Base-by-base conservation (phyloP, 2,113 vertebrate genomes). In the Tylochromis polylepis region DNA sequence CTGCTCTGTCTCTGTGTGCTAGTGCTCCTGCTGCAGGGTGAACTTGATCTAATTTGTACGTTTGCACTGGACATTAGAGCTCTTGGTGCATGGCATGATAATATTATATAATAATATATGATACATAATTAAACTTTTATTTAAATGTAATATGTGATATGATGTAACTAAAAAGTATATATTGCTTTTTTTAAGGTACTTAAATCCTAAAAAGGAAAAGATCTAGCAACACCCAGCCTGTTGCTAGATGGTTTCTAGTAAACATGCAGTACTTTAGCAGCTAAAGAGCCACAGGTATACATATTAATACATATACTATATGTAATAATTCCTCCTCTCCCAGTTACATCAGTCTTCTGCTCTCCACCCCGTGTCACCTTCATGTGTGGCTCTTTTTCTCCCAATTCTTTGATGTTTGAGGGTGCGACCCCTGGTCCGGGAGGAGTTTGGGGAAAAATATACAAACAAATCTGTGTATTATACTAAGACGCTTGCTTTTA, bases 221-320 rank as follows among this genome's bases (percentile, higher is more conserved):
- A n/a, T 36, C 38, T 38, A 65, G n/a, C n/a, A n/a, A n/a, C n/a
- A n/a, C n/a, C n/a, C n/a, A n/a, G 60, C 60, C 60, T 38, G 60
- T 65, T 38, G 60, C 60, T 65, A 62, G 31, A n/a, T n/a, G n/a
- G 31, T 34, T 5, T 34, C 31, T 34, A 34, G 60, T 31, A 38
- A 65, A 65, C 60, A 65, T n/a, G 31, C 60, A 65, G 31, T 65
- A 65, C 60, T 65, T 38, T 12, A 36, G 1, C 1, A 0, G 60
- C 31, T 65, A 65, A 38, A 65, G 31, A 65, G 31, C 0, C 60
- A 22, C 34, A 65, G 34, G 20, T 1, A 65, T 65, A 38, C 60
- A 65, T 38, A 14, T 0, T 65, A 0, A 38, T 0, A 65, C 4
- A 0, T 65, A 65, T 65, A 14, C 34, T 38, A n/a, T 38, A 65